phyloP scores from a whole-genome alignment of 2,113 vertebrate genomes.

The Oryzias woworae region DNA sequence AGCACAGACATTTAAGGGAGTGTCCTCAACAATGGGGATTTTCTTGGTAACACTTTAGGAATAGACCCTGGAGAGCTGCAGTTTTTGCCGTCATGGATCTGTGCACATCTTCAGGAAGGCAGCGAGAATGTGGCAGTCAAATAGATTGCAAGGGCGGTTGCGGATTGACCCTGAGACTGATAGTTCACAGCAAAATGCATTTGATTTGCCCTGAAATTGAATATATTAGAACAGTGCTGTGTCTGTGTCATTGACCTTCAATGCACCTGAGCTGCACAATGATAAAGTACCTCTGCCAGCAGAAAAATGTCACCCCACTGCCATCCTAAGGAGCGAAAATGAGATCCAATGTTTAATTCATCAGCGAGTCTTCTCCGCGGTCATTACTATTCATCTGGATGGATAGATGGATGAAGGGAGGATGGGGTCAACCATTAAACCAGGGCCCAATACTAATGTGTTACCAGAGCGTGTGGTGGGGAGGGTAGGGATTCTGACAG shows the following conservation, averaged over 20 bases:
- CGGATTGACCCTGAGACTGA: conserved; percentile 48
- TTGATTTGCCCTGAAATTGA: conserved; percentile 66
- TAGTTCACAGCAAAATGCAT: conserved; percentile 56
- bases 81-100: conserved; percentile 34
- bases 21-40: conserved; percentile 44
- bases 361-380: conserved; percentile 40
- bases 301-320: conserved; percentile 23
- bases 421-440: conserved; percentile 45
- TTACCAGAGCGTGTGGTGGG: conserved; percentile 47
- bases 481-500: conserved; percentile 24
- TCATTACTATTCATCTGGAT: conserved; percentile 64
- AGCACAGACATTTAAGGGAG: conserved; percentile 25
- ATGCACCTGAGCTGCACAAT: conserved; percentile 61
- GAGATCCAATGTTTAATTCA: conserved; percentile 74
- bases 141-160: conserved; percentile 57
- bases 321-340: conserved; percentile 43
- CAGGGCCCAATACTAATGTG: conserved; percentile 66
- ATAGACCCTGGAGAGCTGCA: conserved; percentile 49
- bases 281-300: conserved; percentile 63
- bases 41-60: conserved; percentile 59
- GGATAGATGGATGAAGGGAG: conserved; percentile 55
- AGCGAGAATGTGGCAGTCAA: conserved; percentile 54
- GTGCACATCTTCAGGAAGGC: conserved; percentile 22
- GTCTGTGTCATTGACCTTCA: conserved; percentile 66
- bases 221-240: conserved; percentile 65